Conservation (phyloP, 92 coral and sea anemone species). For the Hydrozoanthus gracilis region DNA sequence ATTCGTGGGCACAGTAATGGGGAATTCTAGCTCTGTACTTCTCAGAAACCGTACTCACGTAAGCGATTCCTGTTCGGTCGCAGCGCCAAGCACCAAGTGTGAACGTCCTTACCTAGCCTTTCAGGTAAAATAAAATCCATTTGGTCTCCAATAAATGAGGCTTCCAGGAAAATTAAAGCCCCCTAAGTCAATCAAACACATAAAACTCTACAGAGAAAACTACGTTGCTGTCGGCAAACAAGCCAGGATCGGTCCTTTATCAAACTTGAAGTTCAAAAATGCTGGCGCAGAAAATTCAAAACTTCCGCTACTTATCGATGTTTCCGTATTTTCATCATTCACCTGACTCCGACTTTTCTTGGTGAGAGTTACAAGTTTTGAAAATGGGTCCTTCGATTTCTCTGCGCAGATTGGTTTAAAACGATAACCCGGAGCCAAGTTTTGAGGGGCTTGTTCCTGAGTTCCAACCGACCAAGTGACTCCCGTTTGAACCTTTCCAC, state of each 20-base stretch:
- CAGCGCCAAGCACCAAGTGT: too few species aligned
- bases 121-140: too few species aligned
- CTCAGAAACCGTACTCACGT: too few species aligned
- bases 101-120: too few species aligned
- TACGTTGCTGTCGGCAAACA: conserved; percentile 52
- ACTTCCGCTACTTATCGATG: conserved; percentile 12
- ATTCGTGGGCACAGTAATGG: too few species aligned
- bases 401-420: conserved; percentile 21
- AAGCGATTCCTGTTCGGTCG: too few species aligned
- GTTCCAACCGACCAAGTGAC: conserved; percentile 13
- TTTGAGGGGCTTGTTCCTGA: conserved; percentile 27
- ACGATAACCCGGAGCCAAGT: conserved; percentile 45
- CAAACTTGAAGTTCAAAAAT: conserved; percentile 81
- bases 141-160: too few species aligned
- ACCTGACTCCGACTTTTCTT: background rate
- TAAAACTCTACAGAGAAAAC: background rate
- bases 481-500: conserved; percentile 29
- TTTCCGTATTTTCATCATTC: background rate
- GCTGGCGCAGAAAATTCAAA: conserved; percentile 80
- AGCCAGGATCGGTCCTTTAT: conserved; percentile 73
- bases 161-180: too few species aligned
- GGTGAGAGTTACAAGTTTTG: conserved; percentile 39
- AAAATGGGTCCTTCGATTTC: conserved; percentile 39
- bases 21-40: too few species aligned
- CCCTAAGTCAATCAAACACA: too few species aligned